Conservation (phyloP, 2,888 invertebrate genomes). For the Phania funesta region DNA sequence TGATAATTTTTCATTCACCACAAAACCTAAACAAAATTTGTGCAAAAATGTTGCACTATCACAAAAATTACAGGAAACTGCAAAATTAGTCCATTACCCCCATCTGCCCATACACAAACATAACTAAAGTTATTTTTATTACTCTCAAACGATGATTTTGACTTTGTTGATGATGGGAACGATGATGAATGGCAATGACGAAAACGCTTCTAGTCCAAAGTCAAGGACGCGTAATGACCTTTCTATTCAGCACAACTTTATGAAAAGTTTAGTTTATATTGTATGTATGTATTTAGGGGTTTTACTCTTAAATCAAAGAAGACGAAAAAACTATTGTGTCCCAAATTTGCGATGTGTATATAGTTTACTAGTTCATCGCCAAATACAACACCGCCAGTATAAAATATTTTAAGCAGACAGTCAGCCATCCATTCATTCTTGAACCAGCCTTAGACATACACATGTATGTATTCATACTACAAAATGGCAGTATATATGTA, state of each 20-base stretch:
- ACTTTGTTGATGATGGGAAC: slow-evolving; percentile 9
- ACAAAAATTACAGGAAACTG: too few relatives aligned
- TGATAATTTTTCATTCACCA: too few relatives aligned
- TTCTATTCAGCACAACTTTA: slow-evolving; percentile 42
- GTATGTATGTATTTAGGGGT: neutral
- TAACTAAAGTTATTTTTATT: too few relatives aligned
- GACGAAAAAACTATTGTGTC: neutral
- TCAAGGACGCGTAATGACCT: slow-evolving; percentile 61
- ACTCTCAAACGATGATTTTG: slow-evolving; percentile 36
- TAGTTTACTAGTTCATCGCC: slow-evolving; percentile 6
- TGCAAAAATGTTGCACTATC: too few relatives aligned
- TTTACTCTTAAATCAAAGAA: neutral
- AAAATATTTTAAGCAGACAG: slow-evolving; percentile 9
- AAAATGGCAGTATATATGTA: neutral
- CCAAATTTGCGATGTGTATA: slow-evolving; percentile 14
- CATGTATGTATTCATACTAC: neutral
- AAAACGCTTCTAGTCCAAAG: slow-evolving; percentile 39
- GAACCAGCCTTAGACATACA: neutral
- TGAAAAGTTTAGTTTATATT: slow-evolving; percentile 40
- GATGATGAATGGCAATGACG: neutral
- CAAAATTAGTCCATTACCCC: too few relatives aligned
- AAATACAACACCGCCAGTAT: neutral
- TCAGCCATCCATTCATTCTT: slow-evolving; percentile 22
- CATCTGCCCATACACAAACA: too few relatives aligned
- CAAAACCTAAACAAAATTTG: too few relatives aligned